Conservation (phyloP, 2,113 vertebrate genomes). For the Ctenomys sociabilis region DNA sequence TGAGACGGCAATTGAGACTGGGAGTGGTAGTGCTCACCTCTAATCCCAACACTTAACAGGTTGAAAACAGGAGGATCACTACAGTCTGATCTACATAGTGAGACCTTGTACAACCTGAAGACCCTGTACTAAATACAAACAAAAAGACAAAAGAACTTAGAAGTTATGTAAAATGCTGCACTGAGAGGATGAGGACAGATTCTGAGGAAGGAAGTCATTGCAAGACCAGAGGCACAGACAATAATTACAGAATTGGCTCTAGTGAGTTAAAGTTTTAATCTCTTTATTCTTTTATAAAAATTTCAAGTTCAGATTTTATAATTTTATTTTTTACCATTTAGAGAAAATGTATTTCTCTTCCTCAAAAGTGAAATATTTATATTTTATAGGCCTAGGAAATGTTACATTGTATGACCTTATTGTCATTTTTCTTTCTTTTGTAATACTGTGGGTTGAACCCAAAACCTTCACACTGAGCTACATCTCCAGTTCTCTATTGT, state of each 20-base stretch:
- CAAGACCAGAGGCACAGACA: neutral
- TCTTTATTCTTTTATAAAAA: neutral
- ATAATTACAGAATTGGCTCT: neutral
- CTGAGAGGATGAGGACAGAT: neutral
- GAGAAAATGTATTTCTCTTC: neutral
- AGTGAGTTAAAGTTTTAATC: neutral
- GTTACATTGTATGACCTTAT: neutral
- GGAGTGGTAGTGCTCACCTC: too few relatives aligned
- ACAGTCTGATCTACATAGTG: too few relatives aligned
- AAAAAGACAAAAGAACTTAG: neutral
- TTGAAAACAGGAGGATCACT: too few relatives aligned
- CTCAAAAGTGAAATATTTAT: neutral
- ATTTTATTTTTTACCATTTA: neutral
- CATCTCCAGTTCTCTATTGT: neutral
- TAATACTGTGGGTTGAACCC: neutral
- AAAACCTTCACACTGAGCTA: neutral
- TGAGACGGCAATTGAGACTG: too few relatives aligned
- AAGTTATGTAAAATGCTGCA: neutral
- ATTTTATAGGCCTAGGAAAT: neutral
- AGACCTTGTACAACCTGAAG: too few relatives aligned
- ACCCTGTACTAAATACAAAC: too few relatives aligned
- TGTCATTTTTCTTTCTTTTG: neutral
- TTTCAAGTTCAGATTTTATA: neutral
- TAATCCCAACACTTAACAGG: too few relatives aligned
- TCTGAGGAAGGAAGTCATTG: neutral